phyloP scores from a whole-genome alignment of 2,888 invertebrate species.

The Thysanoteuthis rhombus region DNA sequence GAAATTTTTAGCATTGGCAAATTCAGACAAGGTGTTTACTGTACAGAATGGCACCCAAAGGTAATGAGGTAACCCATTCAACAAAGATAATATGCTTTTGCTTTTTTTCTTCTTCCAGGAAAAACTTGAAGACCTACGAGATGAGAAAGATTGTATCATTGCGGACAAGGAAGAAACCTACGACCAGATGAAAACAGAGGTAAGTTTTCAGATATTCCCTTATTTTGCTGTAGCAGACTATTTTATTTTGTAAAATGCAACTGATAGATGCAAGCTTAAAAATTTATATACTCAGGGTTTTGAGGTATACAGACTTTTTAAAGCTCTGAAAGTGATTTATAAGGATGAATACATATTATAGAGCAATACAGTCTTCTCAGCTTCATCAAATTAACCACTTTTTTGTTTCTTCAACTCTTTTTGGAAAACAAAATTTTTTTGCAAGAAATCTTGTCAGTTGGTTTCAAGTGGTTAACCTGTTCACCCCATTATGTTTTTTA shows the following conservation, averaged over 20 bases:
- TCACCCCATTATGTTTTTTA: no score
- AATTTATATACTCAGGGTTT: no score
- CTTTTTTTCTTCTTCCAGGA: conserved; percentile 37
- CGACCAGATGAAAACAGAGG: conserved; percentile 51
- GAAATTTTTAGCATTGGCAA: not conserved
- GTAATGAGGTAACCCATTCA: not conserved
- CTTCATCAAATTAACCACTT: no score
- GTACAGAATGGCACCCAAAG: not conserved
- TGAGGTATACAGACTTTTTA: no score
- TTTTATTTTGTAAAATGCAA: not conserved
- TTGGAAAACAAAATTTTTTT: no score
- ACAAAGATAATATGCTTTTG: not conserved
- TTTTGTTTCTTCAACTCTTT: no score
- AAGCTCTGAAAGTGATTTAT: no score
- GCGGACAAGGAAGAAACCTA: conserved; percentile 50
- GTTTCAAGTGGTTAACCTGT: no score
- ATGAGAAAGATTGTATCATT: conserved; percentile 46
- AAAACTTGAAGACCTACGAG: conserved; percentile 45
- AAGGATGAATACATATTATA: no score
- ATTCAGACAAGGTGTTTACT: not conserved
- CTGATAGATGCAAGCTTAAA: no score
- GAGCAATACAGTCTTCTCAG: no score
- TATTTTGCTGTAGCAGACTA: not conserved
- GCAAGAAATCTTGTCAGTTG: no score
- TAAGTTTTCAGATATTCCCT: conserved; percentile 33